A percentile compares a stretch with the other conserved stretches of the same genome.
Evolutionary conservation across 2,797 vertebrate genomes (phyloP).

Genomic region (Benthosema pterotum): DNA sequence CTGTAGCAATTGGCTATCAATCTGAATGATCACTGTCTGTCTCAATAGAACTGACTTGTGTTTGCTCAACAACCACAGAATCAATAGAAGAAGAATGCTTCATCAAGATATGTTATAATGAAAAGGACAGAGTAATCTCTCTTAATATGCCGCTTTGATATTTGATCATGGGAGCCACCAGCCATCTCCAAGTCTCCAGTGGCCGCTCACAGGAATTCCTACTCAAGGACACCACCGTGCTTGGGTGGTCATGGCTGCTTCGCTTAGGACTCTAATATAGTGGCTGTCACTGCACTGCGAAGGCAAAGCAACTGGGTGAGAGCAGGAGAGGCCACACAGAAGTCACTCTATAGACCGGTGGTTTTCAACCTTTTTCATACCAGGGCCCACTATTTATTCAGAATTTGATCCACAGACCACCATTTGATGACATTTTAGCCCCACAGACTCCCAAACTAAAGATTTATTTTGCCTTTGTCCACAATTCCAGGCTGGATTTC

Average conservation of each 20-base stretch:
- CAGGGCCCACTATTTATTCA: too few relatives aligned
- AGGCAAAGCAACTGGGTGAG: slow-evolving; percentile 36
- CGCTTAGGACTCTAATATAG: slow-evolving; percentile 21
- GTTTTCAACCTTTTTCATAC: too few relatives aligned
- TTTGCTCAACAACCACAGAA: slow-evolving; percentile 39
- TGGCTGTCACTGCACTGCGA: slow-evolving; percentile 18
- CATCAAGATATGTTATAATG: slow-evolving; percentile 16
- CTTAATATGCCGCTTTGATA: background rate
- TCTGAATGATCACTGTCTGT: slow-evolving; percentile 32
- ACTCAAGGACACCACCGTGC: background rate
- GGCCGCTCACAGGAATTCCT: background rate
- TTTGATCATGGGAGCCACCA: background rate
- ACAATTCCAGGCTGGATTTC: too few relatives aligned
- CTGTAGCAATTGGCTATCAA: slow-evolving; percentile 23
- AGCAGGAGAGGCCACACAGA: background rate
- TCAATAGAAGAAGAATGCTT: slow-evolving; percentile 38
- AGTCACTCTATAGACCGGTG: slow-evolving; percentile 1
- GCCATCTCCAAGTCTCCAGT: background rate
- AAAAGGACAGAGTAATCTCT: slow-evolving; percentile 3
- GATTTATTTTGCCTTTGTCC: too few relatives aligned
- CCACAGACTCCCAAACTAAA: too few relatives aligned
- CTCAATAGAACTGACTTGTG: slow-evolving; percentile 28
- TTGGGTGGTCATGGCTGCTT: slow-evolving; percentile 11
- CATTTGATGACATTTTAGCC: too few relatives aligned
- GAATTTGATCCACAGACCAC: too few relatives aligned